Evolutionary conservation across 2,797 vertebrate species (phyloP), one percentile per base, ranked within the genome.

Genomic region (Taeniopygia guttata): DNA sequence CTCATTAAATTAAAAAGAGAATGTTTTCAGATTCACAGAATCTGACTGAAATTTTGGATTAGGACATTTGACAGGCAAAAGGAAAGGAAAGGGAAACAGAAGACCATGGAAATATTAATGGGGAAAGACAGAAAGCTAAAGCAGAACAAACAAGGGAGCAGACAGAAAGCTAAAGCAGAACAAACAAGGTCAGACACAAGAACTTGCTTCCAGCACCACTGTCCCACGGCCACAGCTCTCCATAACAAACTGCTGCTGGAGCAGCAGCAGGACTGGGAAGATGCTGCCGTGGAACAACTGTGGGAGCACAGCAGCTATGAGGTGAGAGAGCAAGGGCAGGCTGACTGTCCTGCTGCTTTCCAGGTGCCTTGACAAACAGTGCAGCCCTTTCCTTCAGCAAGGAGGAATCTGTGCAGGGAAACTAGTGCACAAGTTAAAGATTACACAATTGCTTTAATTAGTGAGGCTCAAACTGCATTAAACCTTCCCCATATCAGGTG

Each of bases 11-110:
- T 64, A 66, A 83, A 84, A 87, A 78, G 7, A 87, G 21, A 70
- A 63, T 36, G 25, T 40, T 83, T 90, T 64, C 40, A 38, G 67
- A 93, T 84, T 94, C 79, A 74, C 3, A 74, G 94, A 95, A 96
- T 74, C 92, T 32, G 63, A 76, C 51, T 40, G 43, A 81, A 79
- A 69, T 58, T 90, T 88, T 90, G 45, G 21, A 60, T 88, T 45
- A 70, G 22, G 32, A 69, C 26, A 58, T 6, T 40, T 55, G 63
- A 73, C 49, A 11, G 22, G 36, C 25, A 20, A 64, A 86, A 42
- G 16, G 42, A 40, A 58, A 26, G 60, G 36, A 38, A 66, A 66
- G 16, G 32, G 20, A n/a, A 56, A 68, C 15, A 23, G 68, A 73
- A 48, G 45, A 85, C 6, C 1, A 46, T n/a, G 46, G 64, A 77